These are phyloP conservation scores for Misgurnus mizolepis DNA, from an alignment of 2,113 vertebrate genomes.

Conservation along the genomic window DNA sequence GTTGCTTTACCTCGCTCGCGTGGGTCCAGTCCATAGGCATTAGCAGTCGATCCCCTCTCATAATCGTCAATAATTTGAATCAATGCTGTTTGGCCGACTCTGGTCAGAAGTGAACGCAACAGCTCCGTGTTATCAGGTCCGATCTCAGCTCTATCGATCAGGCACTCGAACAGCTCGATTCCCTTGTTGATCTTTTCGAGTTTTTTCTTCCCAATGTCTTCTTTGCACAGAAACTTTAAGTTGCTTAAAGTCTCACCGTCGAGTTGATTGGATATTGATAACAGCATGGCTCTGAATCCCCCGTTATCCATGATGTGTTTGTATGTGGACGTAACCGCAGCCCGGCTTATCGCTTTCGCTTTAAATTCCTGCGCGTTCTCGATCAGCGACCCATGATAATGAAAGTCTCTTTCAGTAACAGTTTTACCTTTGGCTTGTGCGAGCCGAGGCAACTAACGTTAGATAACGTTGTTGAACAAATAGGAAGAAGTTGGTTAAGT, in stretches of 20 bases:
- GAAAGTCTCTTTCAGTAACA: neutral
- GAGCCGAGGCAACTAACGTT: too few relatives aligned
- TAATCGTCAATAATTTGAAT: constrained; percentile 18
- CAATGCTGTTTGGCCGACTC: constrained; percentile 62
- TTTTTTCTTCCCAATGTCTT: constrained; percentile 61
- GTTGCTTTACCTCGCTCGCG: constrained; percentile 63
- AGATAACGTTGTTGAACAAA: too few relatives aligned
- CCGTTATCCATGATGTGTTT: constrained; percentile 41
- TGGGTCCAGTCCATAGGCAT: neutral
- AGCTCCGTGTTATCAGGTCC: accelerated
- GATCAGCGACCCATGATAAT: neutral
- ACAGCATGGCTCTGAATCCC: constrained; percentile 60
- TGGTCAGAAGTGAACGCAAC: constrained; percentile 6
- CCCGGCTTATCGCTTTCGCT: neutral
- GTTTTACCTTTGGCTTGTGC: too few relatives aligned
- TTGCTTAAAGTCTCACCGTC: neutral
- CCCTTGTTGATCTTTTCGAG: constrained; percentile 55
- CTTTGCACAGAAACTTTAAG: constrained; percentile 71
- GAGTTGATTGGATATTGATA: constrained; percentile 66
- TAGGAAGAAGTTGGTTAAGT: neutral
- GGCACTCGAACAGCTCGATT: constrained; percentile 60
- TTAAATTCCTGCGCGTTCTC: neutral
- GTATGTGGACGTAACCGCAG: neutral
- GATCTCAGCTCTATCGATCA: constrained; percentile 67
- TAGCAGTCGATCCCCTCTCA: neutral